Conservation (phyloP, 1,140 invertebrate species). For the Papilio polytes region DNA sequence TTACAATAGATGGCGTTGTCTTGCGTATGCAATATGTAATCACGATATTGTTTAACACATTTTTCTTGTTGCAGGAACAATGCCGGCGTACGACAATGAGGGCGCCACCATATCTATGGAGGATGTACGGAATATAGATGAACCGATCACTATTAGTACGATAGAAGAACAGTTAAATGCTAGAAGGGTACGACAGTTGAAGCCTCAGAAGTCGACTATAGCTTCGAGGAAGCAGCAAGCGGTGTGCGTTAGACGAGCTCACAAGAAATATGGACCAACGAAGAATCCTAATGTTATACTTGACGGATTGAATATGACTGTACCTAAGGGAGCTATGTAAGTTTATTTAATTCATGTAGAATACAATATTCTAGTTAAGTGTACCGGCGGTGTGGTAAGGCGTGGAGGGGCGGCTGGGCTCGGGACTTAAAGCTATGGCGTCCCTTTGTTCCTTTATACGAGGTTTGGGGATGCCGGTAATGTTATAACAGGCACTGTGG, state of each 20-base stretch:
- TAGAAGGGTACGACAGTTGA: slow-evolving; percentile 75
- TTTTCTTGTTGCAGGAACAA: slow-evolving; percentile 58
- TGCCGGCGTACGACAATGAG: slow-evolving; percentile 78
- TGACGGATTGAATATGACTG: slow-evolving; percentile 94
- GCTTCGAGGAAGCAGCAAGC: slow-evolving; percentile 90
- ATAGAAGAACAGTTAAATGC: slow-evolving; percentile 65
- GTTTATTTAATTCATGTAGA: slow-evolving; percentile 62
- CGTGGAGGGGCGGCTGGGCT: too few species aligned
- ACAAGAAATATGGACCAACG: slow-evolving; percentile 93
- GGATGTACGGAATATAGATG: slow-evolving; percentile 61
- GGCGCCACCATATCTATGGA: slow-evolving; percentile 77
- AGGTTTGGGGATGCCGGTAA: too few species aligned
- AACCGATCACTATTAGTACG: slow-evolving; percentile 55
- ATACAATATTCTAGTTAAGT: too few species aligned
- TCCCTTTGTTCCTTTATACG: too few species aligned
- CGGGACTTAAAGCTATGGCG: too few species aligned
- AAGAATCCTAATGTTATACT: slow-evolving; percentile 94
- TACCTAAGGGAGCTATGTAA: slow-evolving; percentile 96
- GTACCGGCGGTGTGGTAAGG: too few species aligned
- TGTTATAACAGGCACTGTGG: too few species aligned
- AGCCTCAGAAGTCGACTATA: slow-evolving; percentile 88
- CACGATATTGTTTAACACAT: not conserved
- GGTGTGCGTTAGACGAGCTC: slow-evolving; percentile 91
- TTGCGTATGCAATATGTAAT: not conserved
- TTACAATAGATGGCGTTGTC: not conserved